Percentiles rank a stretch among this genome's conserved stretches.
Conservation (phyloP, 2,797 vertebrate genomes). For the Microctenopoma lineatum region DNA sequence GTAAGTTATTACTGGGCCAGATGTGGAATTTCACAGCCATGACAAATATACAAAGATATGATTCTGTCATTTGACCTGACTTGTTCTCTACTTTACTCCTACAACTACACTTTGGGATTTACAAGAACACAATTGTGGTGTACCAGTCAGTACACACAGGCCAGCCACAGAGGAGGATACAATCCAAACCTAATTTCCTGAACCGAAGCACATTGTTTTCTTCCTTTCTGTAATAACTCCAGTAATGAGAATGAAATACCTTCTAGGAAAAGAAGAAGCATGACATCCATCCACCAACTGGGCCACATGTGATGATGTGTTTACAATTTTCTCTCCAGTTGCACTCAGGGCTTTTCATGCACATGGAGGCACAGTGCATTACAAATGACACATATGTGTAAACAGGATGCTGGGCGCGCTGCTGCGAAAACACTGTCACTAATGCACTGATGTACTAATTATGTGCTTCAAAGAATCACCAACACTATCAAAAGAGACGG, state of each 20-base stretch:
- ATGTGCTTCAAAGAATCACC: constrained; percentile 39
- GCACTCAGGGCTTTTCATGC: constrained; percentile 22
- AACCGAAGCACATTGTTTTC: constrained; percentile 41
- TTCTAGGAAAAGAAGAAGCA: constrained; percentile 42
- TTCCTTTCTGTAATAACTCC: constrained; percentile 53
- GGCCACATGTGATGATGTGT: constrained; percentile 18
- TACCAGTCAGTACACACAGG: constrained; percentile 14
- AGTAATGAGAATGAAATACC: constrained; percentile 57
- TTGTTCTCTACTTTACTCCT: constrained; percentile 15
- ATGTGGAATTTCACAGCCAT: constrained; percentile 15
- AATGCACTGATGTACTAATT: constrained; percentile 45
- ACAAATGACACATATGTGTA: constrained; percentile 2
- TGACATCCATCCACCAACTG: constrained; percentile 37
- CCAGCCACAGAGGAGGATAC: constrained; percentile 31
- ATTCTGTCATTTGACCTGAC: constrained; percentile 12
- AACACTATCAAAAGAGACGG: constrained; percentile 47
- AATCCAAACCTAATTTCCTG: constrained; percentile 66
- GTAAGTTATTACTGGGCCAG: constrained; percentile 24
- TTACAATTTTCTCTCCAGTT: neutral
- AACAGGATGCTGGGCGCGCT: constrained; percentile 2
- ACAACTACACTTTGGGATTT: neutral
- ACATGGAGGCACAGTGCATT: constrained; percentile 4
- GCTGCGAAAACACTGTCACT: constrained; percentile 15
- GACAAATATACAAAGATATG: constrained; percentile 4
- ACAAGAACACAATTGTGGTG: constrained; percentile 17